Conservation (phyloP, 2,797 vertebrate genomes). For the Oophaga sylvatica region DNA sequence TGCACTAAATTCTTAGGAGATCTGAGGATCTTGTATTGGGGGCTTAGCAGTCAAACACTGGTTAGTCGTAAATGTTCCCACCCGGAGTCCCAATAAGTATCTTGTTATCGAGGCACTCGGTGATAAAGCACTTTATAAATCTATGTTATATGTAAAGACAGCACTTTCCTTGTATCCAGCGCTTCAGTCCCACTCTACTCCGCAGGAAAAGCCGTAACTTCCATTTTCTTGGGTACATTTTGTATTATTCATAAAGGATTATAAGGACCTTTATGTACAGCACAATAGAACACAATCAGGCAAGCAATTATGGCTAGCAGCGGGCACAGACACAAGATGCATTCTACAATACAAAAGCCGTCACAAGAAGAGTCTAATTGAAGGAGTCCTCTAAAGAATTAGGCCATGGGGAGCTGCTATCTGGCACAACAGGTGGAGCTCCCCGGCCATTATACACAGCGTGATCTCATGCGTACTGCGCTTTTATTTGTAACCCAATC, state of each 20-base stretch:
- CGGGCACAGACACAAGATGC: neutral
- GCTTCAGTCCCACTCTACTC: neutral
- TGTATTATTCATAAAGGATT: slow-evolving; percentile 1
- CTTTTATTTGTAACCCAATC: neutral
- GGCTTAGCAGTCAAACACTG: neutral
- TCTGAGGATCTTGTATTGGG: too few species aligned
- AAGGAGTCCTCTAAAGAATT: slow-evolving; percentile 17
- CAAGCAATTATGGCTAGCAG: slow-evolving; percentile 19
- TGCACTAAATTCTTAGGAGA: too few species aligned
- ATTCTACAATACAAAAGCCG: neutral
- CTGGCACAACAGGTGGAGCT: neutral
- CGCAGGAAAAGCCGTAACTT: neutral
- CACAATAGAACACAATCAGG: slow-evolving; percentile 10
- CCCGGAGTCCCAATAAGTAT: neutral
- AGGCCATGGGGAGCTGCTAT: neutral
- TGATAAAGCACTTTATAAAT: neutral
- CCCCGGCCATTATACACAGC: neutral
- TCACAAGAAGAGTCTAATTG: slow-evolving; percentile 2
- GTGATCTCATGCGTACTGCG: neutral
- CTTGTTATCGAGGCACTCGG: neutral
- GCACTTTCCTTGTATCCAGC: neutral
- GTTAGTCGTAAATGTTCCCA: neutral
- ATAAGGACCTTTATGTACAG: slow-evolving; percentile 1
- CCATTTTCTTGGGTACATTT: neutral
- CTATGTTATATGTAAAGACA: neutral